Evolutionary conservation across 2,113 vertebrate genomes (phyloP), one percentile per base, ranked within the genome.

Genomic region (Oreotrochilus melanogaster): DNA sequence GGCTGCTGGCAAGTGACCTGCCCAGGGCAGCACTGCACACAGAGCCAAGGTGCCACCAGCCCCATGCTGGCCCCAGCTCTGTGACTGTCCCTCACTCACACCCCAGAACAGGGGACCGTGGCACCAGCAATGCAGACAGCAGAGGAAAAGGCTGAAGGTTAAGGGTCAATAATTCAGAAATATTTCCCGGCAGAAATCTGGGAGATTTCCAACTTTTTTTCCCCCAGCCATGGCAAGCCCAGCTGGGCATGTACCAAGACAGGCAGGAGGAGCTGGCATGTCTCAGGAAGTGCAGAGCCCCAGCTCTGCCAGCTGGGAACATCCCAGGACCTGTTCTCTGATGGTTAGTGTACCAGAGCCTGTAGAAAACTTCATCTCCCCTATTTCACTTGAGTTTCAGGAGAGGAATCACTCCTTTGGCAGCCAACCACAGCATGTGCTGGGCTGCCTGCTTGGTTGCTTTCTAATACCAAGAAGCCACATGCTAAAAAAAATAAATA

Each of bases 261-360:
- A 7, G 7, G 28, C 23, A 42, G 28, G 43, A 75, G 62, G 47
- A 86, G 23, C 23, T 54, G 27, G 12, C 33, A 18, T 1, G 1
- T 43, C 14, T n/a, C n/a, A 35, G n/a, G 31, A 66, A 21, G 21
- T 25, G 58, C 48, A 75, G 33, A 64, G 16, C 64, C 16, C 19
- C 43, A n/a, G 12, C 15, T 2, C 30, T 19, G 24, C 16, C 0
- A 0, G 7, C 0, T 0, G 8, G 39, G 45, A 70, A 45, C 28
- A 67, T 42, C 28, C 9, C 64, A 43, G 35, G 78, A 47, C n/a
- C 35, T 30, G n/a, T 35, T 58, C 9, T 3, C 11, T 2, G 11
- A 8, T 12, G 15, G 30, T 57, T 45, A 11, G 39, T 82, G 37
- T 23, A 31, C 48, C 72, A 35, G 45, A 69, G 45, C 39, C 37